phyloP scores from a whole-genome alignment of 2,888 invertebrate genomes.

The Timema podura region DNA sequence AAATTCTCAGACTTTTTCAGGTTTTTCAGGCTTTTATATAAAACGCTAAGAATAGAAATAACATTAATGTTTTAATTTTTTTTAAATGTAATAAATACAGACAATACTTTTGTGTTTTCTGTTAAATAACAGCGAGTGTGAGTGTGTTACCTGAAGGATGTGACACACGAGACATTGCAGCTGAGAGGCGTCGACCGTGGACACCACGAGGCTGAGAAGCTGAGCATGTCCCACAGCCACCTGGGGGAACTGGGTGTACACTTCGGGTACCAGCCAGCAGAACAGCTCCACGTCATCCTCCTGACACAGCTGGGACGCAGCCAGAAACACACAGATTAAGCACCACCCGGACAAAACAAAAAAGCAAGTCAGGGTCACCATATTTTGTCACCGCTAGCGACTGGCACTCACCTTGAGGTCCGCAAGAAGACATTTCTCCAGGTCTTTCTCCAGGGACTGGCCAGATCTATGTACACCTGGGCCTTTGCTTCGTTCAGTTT shows the following conservation, averaged over 20 bases:
- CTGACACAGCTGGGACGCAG: conserved; percentile 63
- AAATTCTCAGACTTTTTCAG: too few relatives aligned
- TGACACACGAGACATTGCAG: conserved; percentile 87
- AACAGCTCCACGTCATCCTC: conserved; percentile 84
- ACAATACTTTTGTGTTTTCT: background rate
- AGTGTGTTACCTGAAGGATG: conserved; percentile 52
- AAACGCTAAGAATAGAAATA: too few relatives aligned
- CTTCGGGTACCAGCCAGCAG: conserved; percentile 88
- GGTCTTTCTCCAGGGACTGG: conserved; percentile 73
- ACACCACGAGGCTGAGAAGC: conserved; percentile 82
- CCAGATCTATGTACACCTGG: conserved; percentile 84
- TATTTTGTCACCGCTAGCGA: background rate
- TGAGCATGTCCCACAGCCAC: conserved; percentile 84
- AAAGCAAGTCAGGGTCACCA: background rate
- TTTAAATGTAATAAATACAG: too few relatives aligned
- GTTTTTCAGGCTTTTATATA: too few relatives aligned
- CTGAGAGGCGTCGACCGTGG: conserved; percentile 85
- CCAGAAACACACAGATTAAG: background rate
- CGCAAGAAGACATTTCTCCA: conserved; percentile 67
- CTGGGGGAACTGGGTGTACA: conserved; percentile 85
- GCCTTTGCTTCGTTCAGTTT: conserved; percentile 66
- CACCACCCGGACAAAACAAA: background rate
- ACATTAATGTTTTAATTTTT: too few relatives aligned
- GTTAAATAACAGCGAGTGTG: conserved; percentile 62
- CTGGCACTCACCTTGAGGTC: conserved; percentile 64